Evolutionary conservation across 2,888 invertebrate genomes (phyloP), one percentile per base, ranked within the genome.

Genomic region (Zygaena filipendulae): DNA sequence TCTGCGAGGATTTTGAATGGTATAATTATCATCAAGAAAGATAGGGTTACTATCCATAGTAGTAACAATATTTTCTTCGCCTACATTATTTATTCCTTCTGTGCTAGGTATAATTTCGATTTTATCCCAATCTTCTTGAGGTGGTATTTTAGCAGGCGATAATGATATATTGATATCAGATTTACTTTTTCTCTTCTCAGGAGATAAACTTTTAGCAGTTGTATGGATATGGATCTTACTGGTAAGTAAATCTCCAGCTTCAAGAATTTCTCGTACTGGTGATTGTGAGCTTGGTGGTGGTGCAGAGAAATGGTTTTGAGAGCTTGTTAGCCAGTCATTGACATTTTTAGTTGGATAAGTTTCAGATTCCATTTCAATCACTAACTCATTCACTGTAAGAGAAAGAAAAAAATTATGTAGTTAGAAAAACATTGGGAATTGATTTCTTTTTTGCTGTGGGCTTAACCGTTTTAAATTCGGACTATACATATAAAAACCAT

Each of bases 121-220:
- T 50, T 68, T 70, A 35, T 77, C 74, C 74, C 70, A 75, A 45
- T 74, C 72, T 45, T 64, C 61, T 52, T 75, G 72, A 29, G 56
- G 43, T 36, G 47, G 45, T 33, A 57, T 41, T 43, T 59, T 59
- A 23, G 40, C 32, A n/a, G n/a, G n/a, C n/a, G n/a, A n/a, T n/a
- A n/a, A n/a, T n/a, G n/a, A n/a, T 21, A 58, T 49, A 32, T 38
- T 54, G 21, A 21, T 35, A 31, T 34, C 36, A 35, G n/a, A n/a
- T n/a, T n/a, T n/a, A n/a, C n/a, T n/a, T n/a, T n/a, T n/a, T n/a
- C n/a, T n/a, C n/a, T n/a, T n/a, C n/a, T n/a, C n/a, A n/a, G n/a
- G n/a, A n/a, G n/a, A n/a, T n/a, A n/a, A n/a, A n/a, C 55, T 63
- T 33, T 51, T 54, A 13, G 45, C 52, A 22, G 42, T 29, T 11